A percentile compares a stretch with the other conserved stretches of the same genome.
Conservation (phyloP, 2,113 vertebrate species). For the Paracanthobrama guichenoti region DNA sequence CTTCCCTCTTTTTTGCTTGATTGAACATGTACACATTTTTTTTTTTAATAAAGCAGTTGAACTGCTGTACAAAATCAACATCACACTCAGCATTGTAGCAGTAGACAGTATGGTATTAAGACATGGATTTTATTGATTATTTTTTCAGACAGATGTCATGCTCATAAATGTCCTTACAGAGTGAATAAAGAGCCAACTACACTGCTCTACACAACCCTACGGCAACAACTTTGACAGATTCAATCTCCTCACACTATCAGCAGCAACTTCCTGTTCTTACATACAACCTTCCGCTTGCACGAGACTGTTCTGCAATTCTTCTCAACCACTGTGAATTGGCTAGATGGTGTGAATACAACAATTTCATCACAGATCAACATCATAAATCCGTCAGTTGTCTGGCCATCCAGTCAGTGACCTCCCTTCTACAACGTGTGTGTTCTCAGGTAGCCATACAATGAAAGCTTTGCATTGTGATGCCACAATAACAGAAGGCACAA, state of each 20-base stretch:
- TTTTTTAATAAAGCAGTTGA: not conserved
- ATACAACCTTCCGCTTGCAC: constrained; percentile 4
- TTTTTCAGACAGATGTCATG: constrained; percentile 57
- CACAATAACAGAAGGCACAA: constrained; percentile 57
- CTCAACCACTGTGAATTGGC: not conserved
- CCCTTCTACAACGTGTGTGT: constrained; percentile 1
- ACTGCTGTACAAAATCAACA: not conserved
- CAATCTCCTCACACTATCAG: not conserved
- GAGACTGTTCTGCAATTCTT: constrained; percentile 16
- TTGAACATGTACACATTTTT: not conserved
- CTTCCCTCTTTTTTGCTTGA: not conserved
- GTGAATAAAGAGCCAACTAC: constrained; percentile 50
- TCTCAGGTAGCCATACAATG: constrained; percentile 46
- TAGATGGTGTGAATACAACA: constrained; percentile 29
- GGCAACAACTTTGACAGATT: constrained; percentile 27
- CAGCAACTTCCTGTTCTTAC: constrained; percentile 21
- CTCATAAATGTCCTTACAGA: constrained; percentile 58
- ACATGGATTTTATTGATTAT: constrained; percentile 57
- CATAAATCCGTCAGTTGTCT: constrained; percentile 26
- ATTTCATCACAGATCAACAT: constrained; percentile 22
- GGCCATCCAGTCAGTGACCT: constrained; percentile 14
- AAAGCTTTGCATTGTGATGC: constrained; percentile 51
- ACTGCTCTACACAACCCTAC: constrained; percentile 46
- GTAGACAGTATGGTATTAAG: constrained; percentile 44
- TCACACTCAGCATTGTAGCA: not conserved